These are phyloP conservation scores for Euphonia xanthogaster DNA, from an alignment of 2,797 vertebrate species.

Conservation along the genomic window DNA sequence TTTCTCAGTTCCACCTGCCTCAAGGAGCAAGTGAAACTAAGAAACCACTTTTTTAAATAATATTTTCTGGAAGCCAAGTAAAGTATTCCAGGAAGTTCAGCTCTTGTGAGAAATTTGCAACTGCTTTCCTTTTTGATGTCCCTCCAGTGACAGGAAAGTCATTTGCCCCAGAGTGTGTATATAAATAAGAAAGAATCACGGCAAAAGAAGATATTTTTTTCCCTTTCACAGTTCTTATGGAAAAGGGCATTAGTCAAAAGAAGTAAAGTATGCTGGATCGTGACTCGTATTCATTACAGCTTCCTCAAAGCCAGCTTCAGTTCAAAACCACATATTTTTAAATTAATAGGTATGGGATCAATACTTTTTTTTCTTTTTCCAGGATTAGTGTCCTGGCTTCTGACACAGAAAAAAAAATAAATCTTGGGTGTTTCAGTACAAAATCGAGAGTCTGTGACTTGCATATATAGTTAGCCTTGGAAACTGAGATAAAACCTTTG, in stretches of 20 bases:
- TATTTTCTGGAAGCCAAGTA: constrained; percentile 38
- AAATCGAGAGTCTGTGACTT: neutral
- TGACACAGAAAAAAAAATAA: neutral
- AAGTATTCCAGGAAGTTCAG: constrained; percentile 42
- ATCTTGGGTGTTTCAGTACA: neutral
- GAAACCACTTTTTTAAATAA: neutral
- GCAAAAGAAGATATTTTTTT: neutral
- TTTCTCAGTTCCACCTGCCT: constrained; percentile 38
- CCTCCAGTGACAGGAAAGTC: constrained; percentile 27
- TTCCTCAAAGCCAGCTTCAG: neutral
- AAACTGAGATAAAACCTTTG: neutral
- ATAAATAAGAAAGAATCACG: constrained; percentile 35
- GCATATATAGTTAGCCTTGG: neutral
- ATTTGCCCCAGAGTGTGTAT: constrained; percentile 34
- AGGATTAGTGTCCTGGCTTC: constrained; percentile 1
- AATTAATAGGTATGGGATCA: constrained; percentile 24
- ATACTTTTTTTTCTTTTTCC: neutral
- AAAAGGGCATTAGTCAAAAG: constrained; percentile 34
- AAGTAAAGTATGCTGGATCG: neutral
- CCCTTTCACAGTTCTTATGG: neutral
- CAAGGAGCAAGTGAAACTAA: constrained; percentile 4
- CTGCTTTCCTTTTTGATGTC: constrained; percentile 43
- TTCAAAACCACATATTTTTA: constrained; percentile 37
- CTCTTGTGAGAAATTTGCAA: constrained; percentile 24
- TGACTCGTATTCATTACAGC: constrained; percentile 21